Conservation (phyloP, 2,113 vertebrate species). For the Ailurus styani region DNA sequence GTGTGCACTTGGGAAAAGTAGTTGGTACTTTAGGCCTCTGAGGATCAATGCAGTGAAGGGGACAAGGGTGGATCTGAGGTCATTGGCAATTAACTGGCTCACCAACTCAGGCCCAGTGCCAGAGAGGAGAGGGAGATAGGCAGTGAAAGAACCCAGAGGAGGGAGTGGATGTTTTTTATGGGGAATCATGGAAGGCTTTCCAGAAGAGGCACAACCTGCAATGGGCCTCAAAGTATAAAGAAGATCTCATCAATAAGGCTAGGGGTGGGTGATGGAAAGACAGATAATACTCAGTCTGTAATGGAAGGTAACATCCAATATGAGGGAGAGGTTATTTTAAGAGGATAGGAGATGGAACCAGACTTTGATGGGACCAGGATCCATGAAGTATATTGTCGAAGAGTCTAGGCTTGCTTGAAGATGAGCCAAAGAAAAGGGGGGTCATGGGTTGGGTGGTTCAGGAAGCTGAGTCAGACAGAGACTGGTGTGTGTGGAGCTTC, state of each 20-base stretch:
- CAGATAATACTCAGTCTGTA: not conserved
- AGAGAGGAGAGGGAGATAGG: not conserved
- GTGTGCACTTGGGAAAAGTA: not conserved
- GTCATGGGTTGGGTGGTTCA: not conserved
- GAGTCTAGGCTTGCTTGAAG: not conserved
- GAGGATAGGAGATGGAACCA: not conserved
- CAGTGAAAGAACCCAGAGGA: not conserved
- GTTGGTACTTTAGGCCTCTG: not conserved
- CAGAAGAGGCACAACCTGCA: not conserved
- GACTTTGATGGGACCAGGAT: not conserved
- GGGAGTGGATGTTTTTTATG: not conserved
- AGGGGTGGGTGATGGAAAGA: not conserved
- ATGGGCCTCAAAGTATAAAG: not conserved
- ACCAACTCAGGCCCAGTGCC: not conserved
- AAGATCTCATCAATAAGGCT: not conserved
- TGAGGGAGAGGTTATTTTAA: not conserved
- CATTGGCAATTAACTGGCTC: not conserved
- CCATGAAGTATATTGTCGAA: rapidly evolving
- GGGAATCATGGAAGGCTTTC: not conserved
- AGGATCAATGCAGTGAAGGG: not conserved
- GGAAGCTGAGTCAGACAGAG: not conserved
- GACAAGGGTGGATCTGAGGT: not conserved
- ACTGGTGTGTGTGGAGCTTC: not conserved
- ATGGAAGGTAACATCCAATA: not conserved
- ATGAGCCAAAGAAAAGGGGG: not conserved